Base-by-base conservation (phyloP, 2,888 invertebrate species). In the Euzetes globulus region DNA sequence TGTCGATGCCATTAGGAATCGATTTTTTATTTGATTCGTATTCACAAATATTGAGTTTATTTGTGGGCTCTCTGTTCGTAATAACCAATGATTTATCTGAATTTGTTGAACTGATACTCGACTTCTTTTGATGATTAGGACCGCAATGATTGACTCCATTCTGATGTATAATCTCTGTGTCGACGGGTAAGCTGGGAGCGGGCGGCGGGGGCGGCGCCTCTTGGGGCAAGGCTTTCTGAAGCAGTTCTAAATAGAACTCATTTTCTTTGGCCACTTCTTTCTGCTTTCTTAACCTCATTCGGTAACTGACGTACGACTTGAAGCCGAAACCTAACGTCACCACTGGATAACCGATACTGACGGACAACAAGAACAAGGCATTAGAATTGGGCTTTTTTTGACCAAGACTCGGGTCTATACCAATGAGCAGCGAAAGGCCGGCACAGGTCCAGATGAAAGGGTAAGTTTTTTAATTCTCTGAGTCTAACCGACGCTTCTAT, bases 381-480 rank as follows among this genome's bases (percentile, higher is more conserved):
- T n/a, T n/a, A n/a, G n/a, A n/a, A n/a, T n/a, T n/a, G n/a, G n/a
- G n/a, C n/a, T n/a, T n/a, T n/a, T n/a, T n/a, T n/a, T n/a, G n/a
- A n/a, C n/a, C n/a, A n/a, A n/a, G n/a, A n/a, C n/a, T n/a, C n/a
- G 33, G 9, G 33, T 9, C 33, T 33, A n/a, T 87, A 92, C 89
- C 94, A 95, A 85, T 97, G 95, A 79, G 96, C 95, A 80, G 96
- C 96, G 85, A 97, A 94, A 79, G 96, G 96, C 83, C 94, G 87
- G 85, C 93, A 94, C 80, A 95, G 88, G 85, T 93, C 94, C 82
- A 93, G 86, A 82, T 91, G 91, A 81, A 89, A 89, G 77, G 91
- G 91, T 86, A 90, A 88, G 84, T 90, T 90, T 80, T 90, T 89
- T 81, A 91, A 86, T 79, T 85, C 85, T 82, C 90, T 87, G 82